A percentile compares a stretch with the other conserved stretches of the same genome.
phyloP scores from a whole-genome alignment of 1,140 invertebrate species.

The Protaetia brevitarsis region DNA sequence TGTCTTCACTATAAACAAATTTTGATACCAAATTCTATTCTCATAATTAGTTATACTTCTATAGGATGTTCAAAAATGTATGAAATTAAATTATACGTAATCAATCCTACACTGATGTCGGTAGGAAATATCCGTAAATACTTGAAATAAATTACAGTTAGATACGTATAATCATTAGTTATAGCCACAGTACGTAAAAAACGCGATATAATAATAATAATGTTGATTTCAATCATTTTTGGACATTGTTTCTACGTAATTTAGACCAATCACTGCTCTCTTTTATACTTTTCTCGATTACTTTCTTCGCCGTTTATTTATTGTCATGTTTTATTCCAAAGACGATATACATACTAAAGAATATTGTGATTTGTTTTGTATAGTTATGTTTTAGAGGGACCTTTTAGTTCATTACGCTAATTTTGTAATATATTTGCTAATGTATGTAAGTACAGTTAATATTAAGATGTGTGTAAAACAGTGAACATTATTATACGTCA shows the following conservation, averaged over 20 bases:
- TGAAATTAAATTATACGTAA: too few species aligned
- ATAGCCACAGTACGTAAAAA: too few species aligned
- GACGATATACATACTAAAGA: background rate
- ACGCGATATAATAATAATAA: too few species aligned
- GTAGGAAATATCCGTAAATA: too few species aligned
- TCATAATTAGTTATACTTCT: too few species aligned
- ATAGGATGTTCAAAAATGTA: too few species aligned
- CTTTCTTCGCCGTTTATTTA: background rate
- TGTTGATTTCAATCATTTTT: too few species aligned
- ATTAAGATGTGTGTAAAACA: background rate
- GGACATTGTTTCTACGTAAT: too few species aligned
- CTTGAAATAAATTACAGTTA: too few species aligned
- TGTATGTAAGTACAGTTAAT: background rate
- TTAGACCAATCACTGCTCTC: slow-evolving; percentile 3
- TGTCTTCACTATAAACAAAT: slow-evolving; percentile 10
- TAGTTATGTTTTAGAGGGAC: background rate
- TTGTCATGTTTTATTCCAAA: slow-evolving; percentile 8
- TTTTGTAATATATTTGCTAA: background rate
- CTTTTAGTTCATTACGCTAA: background rate
- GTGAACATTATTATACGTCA: background rate
- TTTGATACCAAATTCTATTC: background rate
- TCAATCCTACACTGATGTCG: too few species aligned
- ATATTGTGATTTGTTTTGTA: background rate
- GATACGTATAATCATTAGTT: too few species aligned
- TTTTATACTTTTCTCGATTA: background rate